These are phyloP conservation scores for Amphiprion clarkii DNA, from an alignment of 2,797 vertebrate species.

Conservation along the genomic window DNA sequence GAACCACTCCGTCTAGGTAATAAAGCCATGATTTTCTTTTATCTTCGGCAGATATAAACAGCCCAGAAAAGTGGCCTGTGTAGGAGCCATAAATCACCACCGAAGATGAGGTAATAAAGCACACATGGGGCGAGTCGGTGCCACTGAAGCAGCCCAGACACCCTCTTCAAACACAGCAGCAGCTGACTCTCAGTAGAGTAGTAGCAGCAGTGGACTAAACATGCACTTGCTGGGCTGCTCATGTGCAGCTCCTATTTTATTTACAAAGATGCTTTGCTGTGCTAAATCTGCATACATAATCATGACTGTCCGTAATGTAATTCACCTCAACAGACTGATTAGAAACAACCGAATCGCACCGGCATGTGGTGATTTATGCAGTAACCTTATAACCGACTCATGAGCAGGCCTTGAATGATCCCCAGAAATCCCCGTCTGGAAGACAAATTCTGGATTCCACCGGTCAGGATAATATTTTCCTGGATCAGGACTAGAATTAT, in stretches of 20 bases:
- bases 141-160: constrained; percentile 49
- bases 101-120: constrained; percentile 79
- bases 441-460: constrained; percentile 65
- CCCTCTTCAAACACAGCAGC: constrained; percentile 60
- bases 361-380: constrained; percentile 44
- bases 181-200: constrained; percentile 45
- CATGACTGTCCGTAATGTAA: constrained; percentile 17
- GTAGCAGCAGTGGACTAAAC: constrained; percentile 25
- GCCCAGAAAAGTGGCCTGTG: constrained; percentile 66
- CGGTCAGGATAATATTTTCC: constrained; percentile 69
- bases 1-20: constrained; percentile 62
- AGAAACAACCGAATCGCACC: constrained; percentile 21
- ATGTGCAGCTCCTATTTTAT: constrained; percentile 24
- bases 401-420: constrained; percentile 57
- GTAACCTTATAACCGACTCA: constrained; percentile 57
- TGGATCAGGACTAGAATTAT: constrained; percentile 62
- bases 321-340: constrained; percentile 32
- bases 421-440: constrained; percentile 60
- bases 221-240: constrained; percentile 35
- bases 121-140: constrained; percentile 48
- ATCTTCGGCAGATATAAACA: constrained; percentile 78
- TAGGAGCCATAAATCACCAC: constrained; percentile 72
- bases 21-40: constrained; percentile 80
- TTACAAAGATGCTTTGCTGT: constrained; percentile 26
- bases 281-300: constrained; percentile 12